Evolutionary conservation across 2,888 invertebrate species (phyloP).

Genomic region (Caenorhabditis sinica): DNA sequence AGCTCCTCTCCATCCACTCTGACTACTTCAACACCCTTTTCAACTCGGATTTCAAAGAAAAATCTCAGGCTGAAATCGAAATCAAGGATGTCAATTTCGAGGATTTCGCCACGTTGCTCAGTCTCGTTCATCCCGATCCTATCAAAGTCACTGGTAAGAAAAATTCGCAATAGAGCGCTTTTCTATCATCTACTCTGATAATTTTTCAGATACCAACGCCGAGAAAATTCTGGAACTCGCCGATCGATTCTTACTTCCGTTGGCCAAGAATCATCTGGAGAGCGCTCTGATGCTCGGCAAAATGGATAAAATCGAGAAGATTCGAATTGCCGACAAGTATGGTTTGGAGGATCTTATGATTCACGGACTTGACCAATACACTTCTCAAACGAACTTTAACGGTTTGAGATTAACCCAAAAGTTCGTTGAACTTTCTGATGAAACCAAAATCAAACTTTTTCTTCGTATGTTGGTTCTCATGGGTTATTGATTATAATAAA

Average conservation of each 20-base stretch:
- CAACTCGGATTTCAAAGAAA: not conserved
- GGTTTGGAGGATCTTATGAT: not conserved
- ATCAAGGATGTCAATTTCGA: conserved; percentile 19
- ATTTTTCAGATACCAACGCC: not conserved
- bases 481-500: too few relatives aligned
- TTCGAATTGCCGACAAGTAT: not conserved
- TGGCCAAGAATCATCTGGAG: not conserved
- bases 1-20: conserved; percentile 35
- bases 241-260: not conserved
- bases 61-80: not conserved
- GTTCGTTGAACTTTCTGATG: too few relatives aligned
- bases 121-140: not conserved
- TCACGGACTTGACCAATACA: not conserved
- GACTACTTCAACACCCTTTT: conserved; percentile 14
- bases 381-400: too few relatives aligned
- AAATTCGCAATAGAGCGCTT: too few relatives aligned
- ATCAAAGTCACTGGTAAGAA: not conserved
- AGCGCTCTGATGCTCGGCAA: not conserved
- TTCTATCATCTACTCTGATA: too few relatives aligned
- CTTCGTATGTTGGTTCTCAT: too few relatives aligned
- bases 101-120: conserved; percentile 15
- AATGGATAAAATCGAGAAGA: not conserved
- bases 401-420: too few relatives aligned
- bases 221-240: not conserved
- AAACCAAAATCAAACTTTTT: too few relatives aligned